phyloP scores from a whole-genome alignment of 2,113 vertebrate genomes.

The Lasiurus cinereus region DNA sequence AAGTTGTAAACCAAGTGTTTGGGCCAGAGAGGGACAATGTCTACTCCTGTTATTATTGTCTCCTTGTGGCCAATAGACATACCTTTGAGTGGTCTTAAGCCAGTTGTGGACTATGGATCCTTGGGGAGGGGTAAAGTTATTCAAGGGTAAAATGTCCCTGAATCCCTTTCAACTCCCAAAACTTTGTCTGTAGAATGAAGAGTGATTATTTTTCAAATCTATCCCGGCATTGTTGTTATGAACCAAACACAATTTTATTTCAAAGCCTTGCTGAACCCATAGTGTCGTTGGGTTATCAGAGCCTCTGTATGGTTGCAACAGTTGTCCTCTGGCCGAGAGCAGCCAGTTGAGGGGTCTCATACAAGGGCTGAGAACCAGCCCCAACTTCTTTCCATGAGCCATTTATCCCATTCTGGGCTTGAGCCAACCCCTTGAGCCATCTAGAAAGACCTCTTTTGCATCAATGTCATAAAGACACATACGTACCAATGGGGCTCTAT shows the following conservation, averaged over 20 bases:
- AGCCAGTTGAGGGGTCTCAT: not conserved
- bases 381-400: not conserved
- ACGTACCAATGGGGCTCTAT: not conserved
- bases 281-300: not conserved
- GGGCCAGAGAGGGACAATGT: not conserved
- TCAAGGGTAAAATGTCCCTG: not conserved
- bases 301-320: not conserved
- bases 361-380: not conserved
- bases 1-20: slow-evolving; percentile 18
- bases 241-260: not conserved
- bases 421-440: not conserved
- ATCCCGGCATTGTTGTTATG: not conserved
- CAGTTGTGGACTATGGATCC: not conserved
- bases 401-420: not conserved
- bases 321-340: not conserved
- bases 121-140: not conserved
- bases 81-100: not conserved
- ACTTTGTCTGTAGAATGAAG: not conserved
- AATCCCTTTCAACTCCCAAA: not conserved
- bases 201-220: not conserved
- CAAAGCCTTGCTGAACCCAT: not conserved
- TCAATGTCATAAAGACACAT: not conserved
- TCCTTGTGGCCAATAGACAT: not conserved
- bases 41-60: not conserved
- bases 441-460: not conserved